These are phyloP conservation scores for Apodemus speciosus DNA, from an alignment of 2,113 vertebrate species.

Conservation along the genomic window DNA sequence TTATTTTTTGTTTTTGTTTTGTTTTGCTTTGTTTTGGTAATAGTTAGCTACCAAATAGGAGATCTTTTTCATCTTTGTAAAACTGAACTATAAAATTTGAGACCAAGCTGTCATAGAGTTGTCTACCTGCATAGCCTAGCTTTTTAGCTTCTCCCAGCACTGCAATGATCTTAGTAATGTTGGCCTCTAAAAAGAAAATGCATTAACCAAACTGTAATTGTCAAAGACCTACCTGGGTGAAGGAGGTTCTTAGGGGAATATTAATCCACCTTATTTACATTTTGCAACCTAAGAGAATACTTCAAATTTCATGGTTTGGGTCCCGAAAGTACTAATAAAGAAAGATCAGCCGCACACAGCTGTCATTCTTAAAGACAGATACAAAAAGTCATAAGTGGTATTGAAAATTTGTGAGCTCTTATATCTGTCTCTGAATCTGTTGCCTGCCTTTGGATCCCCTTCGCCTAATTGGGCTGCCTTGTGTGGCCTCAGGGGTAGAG, in stretches of 20 bases:
- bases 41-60: background rate
- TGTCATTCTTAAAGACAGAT: background rate
- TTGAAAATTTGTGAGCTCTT: background rate
- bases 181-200: background rate
- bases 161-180: background rate
- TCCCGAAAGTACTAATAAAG: background rate
- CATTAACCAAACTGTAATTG: constrained; percentile 62
- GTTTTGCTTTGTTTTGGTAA: background rate
- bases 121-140: background rate
- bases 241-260: constrained; percentile 55
- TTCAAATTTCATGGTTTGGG: background rate
- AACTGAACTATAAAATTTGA: constrained; percentile 43
- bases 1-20: no score
- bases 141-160: background rate
- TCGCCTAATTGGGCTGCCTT: no score
- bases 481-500: no score
- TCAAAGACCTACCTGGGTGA: constrained; percentile 55
- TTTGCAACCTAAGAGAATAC: constrained; percentile 39
- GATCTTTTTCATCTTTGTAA: background rate
- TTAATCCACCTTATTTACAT: constrained; percentile 52
- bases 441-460: no score
- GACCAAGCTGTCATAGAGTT: constrained; percentile 22
- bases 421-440: background rate
- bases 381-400: background rate
- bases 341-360: background rate